Evolutionary conservation across 2,113 vertebrate species (phyloP), one percentile per base, ranked within the genome.

Genomic region (Anguilla japonica): DNA sequence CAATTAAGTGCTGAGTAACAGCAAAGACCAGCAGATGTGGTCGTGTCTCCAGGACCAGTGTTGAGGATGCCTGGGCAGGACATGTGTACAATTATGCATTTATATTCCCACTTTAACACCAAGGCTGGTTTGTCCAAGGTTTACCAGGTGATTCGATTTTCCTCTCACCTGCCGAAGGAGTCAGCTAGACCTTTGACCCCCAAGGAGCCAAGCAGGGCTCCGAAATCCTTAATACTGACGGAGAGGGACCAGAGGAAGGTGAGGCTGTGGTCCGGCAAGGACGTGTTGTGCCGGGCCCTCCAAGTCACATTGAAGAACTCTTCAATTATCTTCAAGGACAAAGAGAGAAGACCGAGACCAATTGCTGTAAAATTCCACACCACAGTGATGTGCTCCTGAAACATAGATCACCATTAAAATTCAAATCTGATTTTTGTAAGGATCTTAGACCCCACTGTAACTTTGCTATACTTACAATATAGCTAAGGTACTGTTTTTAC

Each of bases 151-250:
- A 60, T 14, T 7, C 26, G 2, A 39, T 53, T 60, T 86, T 43
- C 22, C 29, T 29, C 60, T 88, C 83, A 95, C 95, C 96, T 94
- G 82, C 96, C 96, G 0, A 93, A 95, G 22, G 91, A 92, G 86
- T 96, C 94, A 15, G 95, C 95, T 56, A 96, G 79, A 26, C 89
- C 90, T 91, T 95, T 96, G 87, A 96, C 95, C 20, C 95, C 95
- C 80, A 96, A 88, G 6, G 94, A 94, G 18, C 95, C 95, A 46
- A 96, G 87, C 67, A 96, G 83, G 56, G 95, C 95, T 67, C 96
- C 95, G 18, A 96, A 95, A 89, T 96, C 95, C 90, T 96, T 96
- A 39, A 95, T 95, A 89, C 95, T 96, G 92, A 96, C 96, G 0
- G 95, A 96, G 63, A 96, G 91, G 0, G 96, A 95, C 96, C 96